Base-by-base conservation (phyloP, 2,797 vertebrate genomes). In the Lemur catta region DNA sequence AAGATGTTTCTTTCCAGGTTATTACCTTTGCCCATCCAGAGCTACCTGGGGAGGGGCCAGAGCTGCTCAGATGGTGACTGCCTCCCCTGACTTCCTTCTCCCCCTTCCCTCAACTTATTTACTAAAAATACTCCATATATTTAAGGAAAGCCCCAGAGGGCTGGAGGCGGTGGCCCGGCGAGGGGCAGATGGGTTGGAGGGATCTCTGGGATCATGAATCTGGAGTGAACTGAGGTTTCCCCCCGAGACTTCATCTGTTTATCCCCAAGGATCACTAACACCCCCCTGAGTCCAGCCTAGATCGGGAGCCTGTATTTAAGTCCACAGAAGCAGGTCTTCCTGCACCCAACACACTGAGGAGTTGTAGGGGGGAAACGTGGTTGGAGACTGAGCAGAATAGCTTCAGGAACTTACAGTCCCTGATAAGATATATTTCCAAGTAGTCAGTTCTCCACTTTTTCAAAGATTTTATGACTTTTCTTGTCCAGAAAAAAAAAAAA, bases 381-480 rank as follows among this genome's bases (percentile, higher is more conserved):
- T 20, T 48, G 11, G 38, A 11, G 30, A 92, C 79, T 84, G 4
- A 0, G 22, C 88, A 1, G 12, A 84, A 48, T 82, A 30, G 38
- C 95, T 95, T 93, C n/a, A 9, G 30, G 57, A 96, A 57, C 35
- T 11, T 81, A 22, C 84, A 86, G 91, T 87, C 95, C 46, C 92
- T 87, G 57, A 84, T 86, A 63, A 95, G 52, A 76, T 28, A 12
- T 48, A 65, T 88, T 91, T 94, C 86, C 89, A 55, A 69, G 88
- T 10, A 48, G 41, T 24, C 35, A 87, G 93, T 96, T 95, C 7
- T 0, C 86, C 84, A 74, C n/a, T 2, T 63, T 96, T 88, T 65
- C 80, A 76, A 89, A 95, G 55, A 76, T 96, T 87, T 94, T 88
- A 87, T 75, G 92, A 4, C 6, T 93, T 94, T 89, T 28, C 7